Conservation (phyloP, 2,888 invertebrate species). For the Tipula vernalis region DNA sequence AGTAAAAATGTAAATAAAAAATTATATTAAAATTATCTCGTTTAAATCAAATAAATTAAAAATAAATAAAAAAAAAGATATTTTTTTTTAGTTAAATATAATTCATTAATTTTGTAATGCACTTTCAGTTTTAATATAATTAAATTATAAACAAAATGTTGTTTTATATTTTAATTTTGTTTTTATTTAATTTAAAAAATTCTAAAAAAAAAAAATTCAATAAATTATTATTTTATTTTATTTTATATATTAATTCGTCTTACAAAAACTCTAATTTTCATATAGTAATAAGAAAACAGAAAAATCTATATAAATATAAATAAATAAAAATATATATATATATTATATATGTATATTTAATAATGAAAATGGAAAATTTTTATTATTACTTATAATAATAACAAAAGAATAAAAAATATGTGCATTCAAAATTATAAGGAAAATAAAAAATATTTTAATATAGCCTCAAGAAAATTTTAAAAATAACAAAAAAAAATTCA, state of each 20-base stretch:
- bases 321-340: neutral
- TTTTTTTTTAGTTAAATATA: neutral
- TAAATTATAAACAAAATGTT: neutral
- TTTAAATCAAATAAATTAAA: neutral
- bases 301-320: neutral
- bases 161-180: neutral
- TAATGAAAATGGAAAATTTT: neutral
- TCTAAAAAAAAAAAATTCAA: neutral
- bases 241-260: neutral
- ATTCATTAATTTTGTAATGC: neutral
- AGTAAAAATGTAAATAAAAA: neutral
- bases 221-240: neutral
- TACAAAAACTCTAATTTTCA: neutral
- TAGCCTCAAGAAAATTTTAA: conserved; percentile 4
- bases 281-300: neutral
- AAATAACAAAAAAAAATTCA: neutral
- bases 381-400: neutral
- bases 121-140: neutral
- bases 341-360: neutral
- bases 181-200: neutral
- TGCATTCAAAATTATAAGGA: neutral
- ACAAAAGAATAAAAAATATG: neutral
- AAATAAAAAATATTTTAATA: conserved; percentile 4
- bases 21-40: neutral
- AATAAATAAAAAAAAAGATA: neutral